Conservation (phyloP, 1,140 invertebrate species). For the Andrena cerasifolii region DNA sequence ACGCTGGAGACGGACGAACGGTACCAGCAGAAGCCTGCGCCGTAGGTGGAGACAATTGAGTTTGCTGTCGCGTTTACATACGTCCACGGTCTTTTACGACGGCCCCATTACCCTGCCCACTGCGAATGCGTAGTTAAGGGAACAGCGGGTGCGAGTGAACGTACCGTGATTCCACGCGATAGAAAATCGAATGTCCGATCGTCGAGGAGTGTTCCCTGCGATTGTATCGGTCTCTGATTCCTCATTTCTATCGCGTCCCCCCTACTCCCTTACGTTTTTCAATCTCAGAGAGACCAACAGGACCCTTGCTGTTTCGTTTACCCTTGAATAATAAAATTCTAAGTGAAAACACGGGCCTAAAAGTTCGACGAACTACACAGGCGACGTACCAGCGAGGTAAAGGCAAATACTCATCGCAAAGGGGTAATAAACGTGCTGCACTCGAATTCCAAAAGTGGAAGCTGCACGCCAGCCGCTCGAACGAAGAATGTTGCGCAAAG, state of each 20-base stretch:
- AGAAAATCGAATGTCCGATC: not conserved
- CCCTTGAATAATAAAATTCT: too few species aligned
- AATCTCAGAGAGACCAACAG: too few species aligned
- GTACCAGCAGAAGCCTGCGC: conserved; percentile 36
- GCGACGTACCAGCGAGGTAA: too few species aligned
- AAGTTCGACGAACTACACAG: too few species aligned
- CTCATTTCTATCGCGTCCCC: too few species aligned
- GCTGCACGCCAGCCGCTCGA: not conserved
- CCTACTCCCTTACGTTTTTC: too few species aligned
- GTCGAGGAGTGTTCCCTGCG: not conserved
- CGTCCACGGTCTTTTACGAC: conserved; percentile 21
- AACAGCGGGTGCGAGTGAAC: not conserved
- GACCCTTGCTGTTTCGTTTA: too few species aligned
- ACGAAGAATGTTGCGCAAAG: not conserved
- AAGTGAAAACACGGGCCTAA: too few species aligned
- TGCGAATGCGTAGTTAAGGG: too few species aligned
- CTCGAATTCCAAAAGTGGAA: not conserved
- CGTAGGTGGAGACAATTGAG: conserved; percentile 62
- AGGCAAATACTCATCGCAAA: not conserved
- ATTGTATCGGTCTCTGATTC: too few species aligned
- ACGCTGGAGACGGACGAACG: conserved; percentile 47
- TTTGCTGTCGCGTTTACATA: conserved; percentile 46
- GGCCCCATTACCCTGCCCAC: conserved; percentile 15
- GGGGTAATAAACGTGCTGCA: too few species aligned
- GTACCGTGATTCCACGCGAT: not conserved